Base-by-base conservation (phyloP, 2,888 invertebrate species). In the Nematopogon swammerdamellus region DNA sequence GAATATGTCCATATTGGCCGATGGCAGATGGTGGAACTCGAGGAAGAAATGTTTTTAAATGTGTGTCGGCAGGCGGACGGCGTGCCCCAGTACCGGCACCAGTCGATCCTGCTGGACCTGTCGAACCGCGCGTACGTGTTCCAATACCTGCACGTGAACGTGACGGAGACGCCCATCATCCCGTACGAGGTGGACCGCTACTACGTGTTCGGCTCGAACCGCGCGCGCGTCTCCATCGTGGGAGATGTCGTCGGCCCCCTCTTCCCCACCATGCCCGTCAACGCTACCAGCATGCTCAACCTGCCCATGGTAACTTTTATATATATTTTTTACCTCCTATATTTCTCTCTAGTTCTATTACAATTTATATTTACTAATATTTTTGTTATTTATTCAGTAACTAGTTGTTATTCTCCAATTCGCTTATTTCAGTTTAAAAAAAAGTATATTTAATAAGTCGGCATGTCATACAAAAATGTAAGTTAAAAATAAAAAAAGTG, bases 111-210 rank as follows among this genome's bases (percentile, higher is more conserved):
- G 1, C 77, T 97, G 10, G 97, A 97, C 81, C 82, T 98, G 51
- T 95, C 95, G 55, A 95, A 91, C 71, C 86, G 93, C 36, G 94
- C 95, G 1, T 92, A 92, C 69, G 88, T 92, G 48, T 89, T 96
- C 75, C 95, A 96, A 61, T 95, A 96, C 68, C 89, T 97, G 87
- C 95, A 97, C 72, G 92, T 97, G 1, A 95, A 95, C 69, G 88
- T 97, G 5, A 95, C 96, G 0, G 96, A 97, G 70, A 90, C 91
- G 1, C 94, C 97, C 2, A 83, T 94, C 51, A 93, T 96, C 56
- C 94, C 96, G 0, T 95, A 96, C 68, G 91, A 94, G 57, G 89
- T 73, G 57, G 74, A 77, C 63, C 88, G 94, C 58, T 92, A 95
- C 74, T 98, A 95, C 70, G 91, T 97, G 48, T 96, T 91, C 67